Evolutionary conservation across 1,140 invertebrate genomes (phyloP), one percentile per base, ranked within the genome.

Genomic region (Contarinia nasturtii): DNA sequence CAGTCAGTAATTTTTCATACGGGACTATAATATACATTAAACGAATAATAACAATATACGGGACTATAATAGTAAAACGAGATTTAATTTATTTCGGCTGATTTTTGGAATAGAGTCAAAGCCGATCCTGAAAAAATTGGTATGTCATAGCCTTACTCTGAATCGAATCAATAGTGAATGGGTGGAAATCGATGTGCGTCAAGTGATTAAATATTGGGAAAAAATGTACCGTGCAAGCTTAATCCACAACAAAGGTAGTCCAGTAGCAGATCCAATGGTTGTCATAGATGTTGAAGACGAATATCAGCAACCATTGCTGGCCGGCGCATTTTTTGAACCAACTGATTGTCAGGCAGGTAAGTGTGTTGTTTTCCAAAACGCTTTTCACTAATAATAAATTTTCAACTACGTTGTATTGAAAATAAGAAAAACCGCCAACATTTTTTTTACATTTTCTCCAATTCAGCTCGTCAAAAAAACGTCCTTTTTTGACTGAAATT

Each of bases 311-410:
- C 61, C 54, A 27, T 27, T 61, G 37, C 51, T 55, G 49, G 57
- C 61, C 15, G 61, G 61, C 2, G 50, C 54, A 14, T 63, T 54
- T 48, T 63, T 63, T 22, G 55, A 51, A 45, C 60, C 60, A 50
- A 61, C 60, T 38, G 55, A 54, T 49, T 63, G 61, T 45, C 55
- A 63, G 61, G 61, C 60, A 63, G 59, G 60, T 63, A 63, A 56
- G 60, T 59, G 60, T 62, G 60, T 57, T 57, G 60, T 63, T 36
- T 47, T 27, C 46, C 19, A 17, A 10, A 27, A 27, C 27, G 27
- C 27, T 27, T 27, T 27, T 27, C 10, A 27, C 27, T 27, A 27
- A 27, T 10, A 27, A 27, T 27, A 5, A 27, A 27, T 27, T 27
- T 27, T 27, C 27, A 10, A 27, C 27, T 27, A 10, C 10, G 27